Evolutionary conservation across 1,140 invertebrate genomes (phyloP), one percentile per base, ranked within the genome.

Genomic region (Acyrthosiphon pisum): DNA sequence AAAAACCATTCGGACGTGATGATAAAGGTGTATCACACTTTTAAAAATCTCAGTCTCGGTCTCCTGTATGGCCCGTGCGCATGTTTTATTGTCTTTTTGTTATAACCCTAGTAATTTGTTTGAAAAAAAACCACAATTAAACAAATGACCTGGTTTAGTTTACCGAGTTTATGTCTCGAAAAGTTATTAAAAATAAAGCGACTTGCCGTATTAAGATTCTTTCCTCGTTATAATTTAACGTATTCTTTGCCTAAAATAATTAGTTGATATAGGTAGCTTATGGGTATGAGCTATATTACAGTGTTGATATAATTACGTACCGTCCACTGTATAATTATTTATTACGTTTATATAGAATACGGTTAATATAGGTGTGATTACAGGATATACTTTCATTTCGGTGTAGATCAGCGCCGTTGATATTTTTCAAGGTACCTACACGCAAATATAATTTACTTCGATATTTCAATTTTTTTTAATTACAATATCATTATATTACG

Each of bases 371-470:
- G 60, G 60, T 11, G 35, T 37, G n/a, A 89, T 89, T 53, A 68
- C 37, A 44, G 14, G 41, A 46, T 68, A 41, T 44, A 90, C 89
- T 90, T 90, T 90, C 89, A 68, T 90, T 68, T 90, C 41, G 26
- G 53, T 30, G 37, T 89, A 89, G 88, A 89, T 89, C 35, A 26
- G 3, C 26, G 8, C 20, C 53, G 48, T 89, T 56, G 88, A 89
- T 37, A 56, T 56, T 56, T 89, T 56, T 89, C 48, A 53, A 89
- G 48, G 88, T 68, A 68, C 30, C 30, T 76, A 76, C 60, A n/a
- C 14, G 6, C 35, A 53, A 53, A 89, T 50, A 89, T 35, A 53
- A 35, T 53, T n/a, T 37, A 53, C n/a, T 56, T 11, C 35, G 26
- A 89, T 53, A 53, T 56, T 89, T 6, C 22, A 56, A 89, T 89